Percentiles rank a stretch among this genome's conserved stretches.
Evolutionary conservation across 2,113 vertebrate genomes (phyloP).

Genomic region (Camelus dromedarius): DNA sequence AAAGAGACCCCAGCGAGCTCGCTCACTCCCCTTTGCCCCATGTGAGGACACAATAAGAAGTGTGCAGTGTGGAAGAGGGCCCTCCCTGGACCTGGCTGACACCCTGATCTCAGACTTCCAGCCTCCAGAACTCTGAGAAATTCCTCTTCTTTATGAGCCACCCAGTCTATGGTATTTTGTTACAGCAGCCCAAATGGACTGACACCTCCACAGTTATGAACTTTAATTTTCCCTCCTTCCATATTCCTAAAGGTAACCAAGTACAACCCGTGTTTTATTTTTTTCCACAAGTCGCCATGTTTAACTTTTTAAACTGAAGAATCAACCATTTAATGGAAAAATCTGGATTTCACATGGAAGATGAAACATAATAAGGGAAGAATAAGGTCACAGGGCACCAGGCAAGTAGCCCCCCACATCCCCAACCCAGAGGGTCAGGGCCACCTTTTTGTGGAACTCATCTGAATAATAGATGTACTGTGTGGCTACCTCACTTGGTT

Average conservation of each 20-base stretch:
- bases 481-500: neutral
- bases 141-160: no score
- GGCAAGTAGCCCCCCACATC: accelerated
- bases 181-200: no score
- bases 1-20: neutral
- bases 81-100: neutral
- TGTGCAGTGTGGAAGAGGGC: neutral
- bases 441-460: neutral
- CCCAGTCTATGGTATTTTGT: no score
- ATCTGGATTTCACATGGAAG: neutral
- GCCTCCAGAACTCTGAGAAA: no score
- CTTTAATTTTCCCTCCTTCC: neutral
- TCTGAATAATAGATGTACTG: neutral
- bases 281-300: neutral
- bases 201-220: neutral
- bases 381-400: neutral
- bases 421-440: neutral
- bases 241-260: neutral
- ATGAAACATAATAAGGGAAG: neutral
- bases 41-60: neutral
- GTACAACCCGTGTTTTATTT: neutral
- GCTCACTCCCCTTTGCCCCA: neutral
- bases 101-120: no score
- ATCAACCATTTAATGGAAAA: neutral
- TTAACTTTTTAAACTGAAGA: neutral